Base-by-base conservation (phyloP, 2,888 invertebrate genomes). In the Drosophila subsilvestris region DNA sequence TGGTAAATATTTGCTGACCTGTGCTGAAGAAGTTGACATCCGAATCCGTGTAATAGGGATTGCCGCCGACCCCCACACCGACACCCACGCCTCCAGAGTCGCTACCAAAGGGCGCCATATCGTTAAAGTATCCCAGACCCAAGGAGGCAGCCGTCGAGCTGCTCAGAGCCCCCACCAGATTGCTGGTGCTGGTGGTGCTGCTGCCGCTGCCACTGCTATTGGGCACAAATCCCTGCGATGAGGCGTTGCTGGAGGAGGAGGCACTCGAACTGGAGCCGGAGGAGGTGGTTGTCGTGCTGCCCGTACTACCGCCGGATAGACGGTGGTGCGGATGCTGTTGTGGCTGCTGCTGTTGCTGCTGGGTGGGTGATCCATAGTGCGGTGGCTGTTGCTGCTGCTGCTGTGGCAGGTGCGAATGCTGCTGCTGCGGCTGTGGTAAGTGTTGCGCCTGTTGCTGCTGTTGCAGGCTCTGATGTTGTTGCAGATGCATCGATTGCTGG, bases 1-100 rank as follows among this genome's bases (percentile, higher is more conserved):
- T 53, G 50, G 87, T 81, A 83, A 85, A 85, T 85, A 85, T 85
- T 85, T 89, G 88, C 61, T 65, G 48, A 84, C 49, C 63, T 79
- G 82, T 89, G 90, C 91, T 92, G 75, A 91, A 92, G 83, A 91
- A 91, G 83, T 91, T 92, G 56, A 91, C 89, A 89, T 92, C 92
- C 78, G 92, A 89, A 67, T 92, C 92, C 75, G 91, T 92, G 72
- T 91, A 92, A 62, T 90, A 91, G 53, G 89, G 86, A 81, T 79
- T 90, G 78, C 57, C 79, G 76, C 89, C 92, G 69, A 91, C 92
- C 58, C 90, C 91, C 60, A 86, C 88, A 1, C 37, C 37, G 5
- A 37, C 37, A 6, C 37, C 37, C 37, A 37, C 37, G 2, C 37
- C 37, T 2, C 7, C 37, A 2, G 37, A 37, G n/a, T 37, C 37